Conservation (phyloP, 2,888 invertebrate species). For the Slavum lentiscoides region DNA sequence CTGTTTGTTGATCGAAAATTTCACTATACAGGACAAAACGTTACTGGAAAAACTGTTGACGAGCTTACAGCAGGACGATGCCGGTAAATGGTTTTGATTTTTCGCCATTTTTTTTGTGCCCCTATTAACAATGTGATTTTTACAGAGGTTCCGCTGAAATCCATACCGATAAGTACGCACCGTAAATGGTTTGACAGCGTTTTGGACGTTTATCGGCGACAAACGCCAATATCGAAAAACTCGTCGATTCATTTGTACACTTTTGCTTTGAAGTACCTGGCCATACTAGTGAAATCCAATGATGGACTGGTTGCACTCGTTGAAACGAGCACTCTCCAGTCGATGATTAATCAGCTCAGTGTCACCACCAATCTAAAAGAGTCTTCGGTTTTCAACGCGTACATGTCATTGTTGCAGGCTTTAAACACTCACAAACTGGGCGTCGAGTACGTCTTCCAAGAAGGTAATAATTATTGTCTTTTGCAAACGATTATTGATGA, state of each 20-base stretch:
- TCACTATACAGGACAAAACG: slow-evolving; percentile 33
- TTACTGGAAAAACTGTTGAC: slow-evolving; percentile 44
- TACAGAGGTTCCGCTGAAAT: slow-evolving; percentile 1
- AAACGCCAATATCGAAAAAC: neutral
- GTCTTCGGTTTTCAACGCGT: slow-evolving; percentile 31
- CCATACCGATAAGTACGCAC: neutral
- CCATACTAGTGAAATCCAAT: slow-evolving; percentile 18
- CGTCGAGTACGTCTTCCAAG: slow-evolving; percentile 8
- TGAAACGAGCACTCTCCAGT: neutral
- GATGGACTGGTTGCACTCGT: neutral
- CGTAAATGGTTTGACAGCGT: slow-evolving; percentile 30
- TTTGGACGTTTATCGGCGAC: neutral
- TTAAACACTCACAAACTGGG: slow-evolving; percentile 26
- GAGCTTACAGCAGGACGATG: neutral
- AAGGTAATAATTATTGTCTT: slow-evolving; percentile 1
- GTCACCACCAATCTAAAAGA: slow-evolving; percentile 7
- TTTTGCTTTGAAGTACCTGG: slow-evolving; percentile 39
- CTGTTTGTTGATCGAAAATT: slow-evolving; percentile 22
- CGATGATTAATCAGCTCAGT: slow-evolving; percentile 5
- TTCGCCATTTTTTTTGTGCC: neutral
- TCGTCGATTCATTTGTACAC: neutral
- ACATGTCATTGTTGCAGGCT: slow-evolving; percentile 11
- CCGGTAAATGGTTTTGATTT: neutral
- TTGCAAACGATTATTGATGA: neutral
- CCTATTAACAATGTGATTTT: neutral